These are phyloP conservation scores for Novumbra hubbsi DNA, from an alignment of 2,797 vertebrate species.

Conservation along the genomic window DNA sequence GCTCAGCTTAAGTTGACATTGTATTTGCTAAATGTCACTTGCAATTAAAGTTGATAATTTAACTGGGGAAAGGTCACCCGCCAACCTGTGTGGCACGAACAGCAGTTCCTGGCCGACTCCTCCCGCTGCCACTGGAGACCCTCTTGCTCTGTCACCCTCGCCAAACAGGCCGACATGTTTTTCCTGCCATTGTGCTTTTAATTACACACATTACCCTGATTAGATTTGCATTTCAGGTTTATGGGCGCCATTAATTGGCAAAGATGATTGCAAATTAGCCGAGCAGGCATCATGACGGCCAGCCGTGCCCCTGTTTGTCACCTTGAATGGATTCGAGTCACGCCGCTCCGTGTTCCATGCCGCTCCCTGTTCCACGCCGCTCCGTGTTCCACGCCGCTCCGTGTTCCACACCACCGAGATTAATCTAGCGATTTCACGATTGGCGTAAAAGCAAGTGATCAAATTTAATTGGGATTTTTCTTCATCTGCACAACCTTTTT, in stretches of 20 bases:
- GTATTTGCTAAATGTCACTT: slow-evolving; percentile 80
- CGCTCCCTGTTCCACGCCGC: slow-evolving; percentile 35
- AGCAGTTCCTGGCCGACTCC: slow-evolving; percentile 53
- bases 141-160: slow-evolving; percentile 54
- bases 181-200: slow-evolving; percentile 74
- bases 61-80: slow-evolving; percentile 74
- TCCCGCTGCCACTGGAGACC: slow-evolving; percentile 27
- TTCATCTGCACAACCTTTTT: slow-evolving; percentile 41
- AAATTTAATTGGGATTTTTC: slow-evolving; percentile 57
- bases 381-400: slow-evolving; percentile 40
- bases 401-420: slow-evolving; percentile 39
- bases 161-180: slow-evolving; percentile 65
- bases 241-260: slow-evolving; percentile 74
- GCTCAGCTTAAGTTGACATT: slow-evolving; percentile 64
- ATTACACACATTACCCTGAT: slow-evolving; percentile 77
- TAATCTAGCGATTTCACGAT: slow-evolving; percentile 72
- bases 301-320: slow-evolving; percentile 63
- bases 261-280: slow-evolving; percentile 77
- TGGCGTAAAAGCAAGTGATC: slow-evolving; percentile 63
- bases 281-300: slow-evolving; percentile 50
- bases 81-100: slow-evolving; percentile 53
- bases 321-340: slow-evolving; percentile 71
- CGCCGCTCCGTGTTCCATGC: no score
- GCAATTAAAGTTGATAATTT: slow-evolving; percentile 80
- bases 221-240: slow-evolving; percentile 76